A percentile compares a stretch with the other conserved stretches of the same genome.
Conservation (phyloP, 2,113 vertebrate genomes). For the Malaclemys terrapin region DNA sequence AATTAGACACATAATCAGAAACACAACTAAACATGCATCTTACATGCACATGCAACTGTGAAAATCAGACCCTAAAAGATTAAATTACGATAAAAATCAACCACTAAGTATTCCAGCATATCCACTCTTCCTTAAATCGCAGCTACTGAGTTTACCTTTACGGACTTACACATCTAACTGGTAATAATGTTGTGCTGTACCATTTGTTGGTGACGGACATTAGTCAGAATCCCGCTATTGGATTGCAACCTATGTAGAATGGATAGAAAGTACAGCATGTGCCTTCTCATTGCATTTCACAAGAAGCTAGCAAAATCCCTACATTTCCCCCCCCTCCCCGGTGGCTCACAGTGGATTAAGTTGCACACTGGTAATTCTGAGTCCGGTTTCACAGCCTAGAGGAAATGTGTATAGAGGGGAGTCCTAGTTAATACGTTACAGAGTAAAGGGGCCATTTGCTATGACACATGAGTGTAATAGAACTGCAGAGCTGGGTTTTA, state of each 20-base stretch:
- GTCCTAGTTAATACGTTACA: background rate
- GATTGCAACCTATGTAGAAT: background rate
- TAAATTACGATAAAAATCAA: background rate
- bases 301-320: fast-evolving
- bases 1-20: background rate
- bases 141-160: background rate
- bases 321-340: fast-evolving
- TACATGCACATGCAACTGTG: background rate
- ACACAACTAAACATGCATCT: background rate
- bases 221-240: background rate
- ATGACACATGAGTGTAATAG: constrained; percentile 43
- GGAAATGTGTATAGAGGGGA: background rate
- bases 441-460: constrained; percentile 40
- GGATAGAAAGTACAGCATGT: background rate
- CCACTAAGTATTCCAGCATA: background rate
- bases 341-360: background rate
- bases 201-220: background rate
- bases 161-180: background rate
- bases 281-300: background rate
- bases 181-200: background rate
- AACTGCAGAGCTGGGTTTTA: constrained; percentile 53
- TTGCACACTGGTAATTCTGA: background rate
- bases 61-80: background rate
- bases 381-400: background rate
- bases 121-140: background rate